Evolutionary conservation across 1,140 invertebrate genomes (phyloP), one percentile per base, ranked within the genome.

Genomic region (Ceratoteleas bidentatus): DNA sequence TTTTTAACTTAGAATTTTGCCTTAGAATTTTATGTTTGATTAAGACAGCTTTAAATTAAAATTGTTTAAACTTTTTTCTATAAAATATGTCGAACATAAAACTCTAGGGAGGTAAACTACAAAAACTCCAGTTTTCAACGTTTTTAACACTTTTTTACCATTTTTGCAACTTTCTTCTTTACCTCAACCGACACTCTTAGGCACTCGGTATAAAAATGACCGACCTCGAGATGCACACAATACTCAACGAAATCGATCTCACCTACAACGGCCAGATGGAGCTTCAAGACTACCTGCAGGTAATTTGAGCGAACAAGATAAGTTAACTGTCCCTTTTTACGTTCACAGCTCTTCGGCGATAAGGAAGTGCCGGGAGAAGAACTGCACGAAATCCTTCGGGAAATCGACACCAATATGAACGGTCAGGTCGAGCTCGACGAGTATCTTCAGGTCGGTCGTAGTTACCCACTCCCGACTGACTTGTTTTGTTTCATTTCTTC

Each of bases 341-440:
- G 78, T 88, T 92, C 92, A 86, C 93, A 98, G 97, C 95, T 94
- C 91, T 95, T 95, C 88, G 97, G 97, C 85, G 97, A 99, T 90
- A 95, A 93, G 87, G 94, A 97, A 84, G 95, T 99, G 73, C 95
- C 96, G 69, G 98, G 99, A 60, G 97, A 99, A 91, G 96, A 98
- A 92, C 93, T 99, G 84, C 99, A 99, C 92, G 97, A 99, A 91
- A 98, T 99, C 89, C 94, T 99, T 73, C 95, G 94, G 90, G 98
- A 99, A 94, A 99, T 99, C 88, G 99, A 99, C 93, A 96, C 98
- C 86, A 99, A 99, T 92, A 98, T 98, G 94, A 99, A 99, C 93
- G 99, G 99, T 86, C 97, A 99, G 93, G 97, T 99, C 87, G 98
- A 99, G 92, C 94, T 99, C 87, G 97, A 98, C 89, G 98, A 99